phyloP scores from a whole-genome alignment of 2,888 invertebrate genomes.

The Thalpophila matura region DNA sequence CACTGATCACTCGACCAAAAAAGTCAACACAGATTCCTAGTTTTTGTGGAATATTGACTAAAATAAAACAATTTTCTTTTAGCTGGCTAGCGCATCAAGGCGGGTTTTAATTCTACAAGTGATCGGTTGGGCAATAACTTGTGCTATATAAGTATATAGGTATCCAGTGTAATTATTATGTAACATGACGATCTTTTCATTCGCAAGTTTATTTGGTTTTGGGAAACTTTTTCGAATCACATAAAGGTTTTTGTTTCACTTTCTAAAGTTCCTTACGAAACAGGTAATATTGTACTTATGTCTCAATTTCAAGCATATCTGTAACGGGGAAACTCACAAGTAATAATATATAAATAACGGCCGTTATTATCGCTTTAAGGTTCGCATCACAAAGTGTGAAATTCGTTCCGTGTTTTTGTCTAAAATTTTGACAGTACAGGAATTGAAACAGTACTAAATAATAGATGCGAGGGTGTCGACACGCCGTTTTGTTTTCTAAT shows the following conservation, averaged over 20 bases:
- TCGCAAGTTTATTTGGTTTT: background rate
- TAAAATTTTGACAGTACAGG: conserved; percentile 77
- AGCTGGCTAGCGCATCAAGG: conserved; percentile 36
- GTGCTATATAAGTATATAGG: no score
- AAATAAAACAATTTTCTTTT: conserved; percentile 63
- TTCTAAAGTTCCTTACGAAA: conserved; percentile 10
- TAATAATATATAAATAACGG: conserved; percentile 84
- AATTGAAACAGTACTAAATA: conserved; percentile 83
- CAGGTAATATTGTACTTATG: conserved; percentile 7
- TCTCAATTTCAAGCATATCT: conserved; percentile 17
- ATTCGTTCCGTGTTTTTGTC: conserved; percentile 85
- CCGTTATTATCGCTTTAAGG: conserved; percentile 80
- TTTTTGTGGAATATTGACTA: conserved; percentile 77
- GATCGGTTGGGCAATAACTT: conserved; percentile 28
- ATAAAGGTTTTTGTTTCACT: conserved; percentile 22
- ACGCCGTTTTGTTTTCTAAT: conserved; percentile 86
- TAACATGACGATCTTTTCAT: conserved; percentile 12
- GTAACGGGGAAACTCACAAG: conserved; percentile 55
- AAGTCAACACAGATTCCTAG: conserved; percentile 79
- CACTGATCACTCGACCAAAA: conserved; percentile 83
- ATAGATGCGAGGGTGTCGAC: conserved; percentile 89
- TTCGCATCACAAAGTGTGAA: conserved; percentile 75
- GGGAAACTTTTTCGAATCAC: background rate
- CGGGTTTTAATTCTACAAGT: conserved; percentile 41
- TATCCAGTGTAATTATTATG: no score